A percentile compares a stretch with the other conserved stretches of the same genome.
Conservation (phyloP, 2,797 vertebrate genomes). For the Thaleichthys pacificus region DNA sequence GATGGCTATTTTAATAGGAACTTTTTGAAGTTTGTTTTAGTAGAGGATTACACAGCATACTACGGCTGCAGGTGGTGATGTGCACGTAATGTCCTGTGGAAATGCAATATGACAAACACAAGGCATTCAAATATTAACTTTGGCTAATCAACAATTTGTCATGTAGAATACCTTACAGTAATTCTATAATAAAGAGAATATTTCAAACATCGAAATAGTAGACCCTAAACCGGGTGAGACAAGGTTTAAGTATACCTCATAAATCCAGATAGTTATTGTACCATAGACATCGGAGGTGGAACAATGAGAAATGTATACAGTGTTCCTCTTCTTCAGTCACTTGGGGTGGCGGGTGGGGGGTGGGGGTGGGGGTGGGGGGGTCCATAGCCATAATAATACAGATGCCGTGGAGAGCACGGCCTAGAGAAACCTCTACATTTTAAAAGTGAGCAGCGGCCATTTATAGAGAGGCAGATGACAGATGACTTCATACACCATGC, state of each 20-base stretch:
- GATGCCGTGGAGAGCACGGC: slow-evolving; percentile 60
- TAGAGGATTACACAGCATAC: slow-evolving; percentile 38
- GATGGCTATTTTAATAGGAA: slow-evolving; percentile 59
- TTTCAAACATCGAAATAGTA: not conserved
- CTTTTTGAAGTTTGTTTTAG: slow-evolving; percentile 56
- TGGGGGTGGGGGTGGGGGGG: not conserved
- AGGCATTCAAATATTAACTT: not conserved
- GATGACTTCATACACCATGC: slow-evolving; percentile 99
- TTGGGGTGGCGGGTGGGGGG: not conserved
- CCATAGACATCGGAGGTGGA: not conserved
- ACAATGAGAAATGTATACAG: slow-evolving; percentile 14
- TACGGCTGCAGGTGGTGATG: slow-evolving; percentile 36
- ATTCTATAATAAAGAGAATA: not conserved
- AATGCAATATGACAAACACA: not conserved
- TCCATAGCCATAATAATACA: slow-evolving; percentile 52
- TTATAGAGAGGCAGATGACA: slow-evolving; percentile 92
- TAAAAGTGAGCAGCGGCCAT: slow-evolving; percentile 85
- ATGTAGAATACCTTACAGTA: not conserved
- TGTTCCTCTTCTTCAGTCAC: not conserved
- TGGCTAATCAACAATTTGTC: not conserved
- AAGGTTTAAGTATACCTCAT: not conserved
- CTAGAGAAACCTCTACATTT: slow-evolving; percentile 78
- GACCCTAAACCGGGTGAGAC: not conserved
- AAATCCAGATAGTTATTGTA: slow-evolving; percentile 1
- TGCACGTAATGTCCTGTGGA: not conserved